phyloP scores from a whole-genome alignment of 2,888 invertebrate species.

The Meiosimyza platycephala region DNA sequence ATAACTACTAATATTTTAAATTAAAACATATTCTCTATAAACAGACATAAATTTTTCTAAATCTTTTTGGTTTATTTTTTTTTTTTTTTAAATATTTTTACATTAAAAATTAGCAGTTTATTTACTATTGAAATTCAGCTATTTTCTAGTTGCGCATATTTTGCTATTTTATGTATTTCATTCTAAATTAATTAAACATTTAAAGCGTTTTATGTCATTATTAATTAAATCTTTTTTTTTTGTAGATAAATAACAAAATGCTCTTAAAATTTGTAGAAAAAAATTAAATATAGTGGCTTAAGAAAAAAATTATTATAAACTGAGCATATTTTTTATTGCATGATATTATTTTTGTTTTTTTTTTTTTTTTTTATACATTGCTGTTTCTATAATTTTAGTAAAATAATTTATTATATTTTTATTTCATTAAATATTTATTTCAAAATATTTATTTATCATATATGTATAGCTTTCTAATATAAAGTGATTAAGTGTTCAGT shows the following conservation, averaged over 20 bases:
- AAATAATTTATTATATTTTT: no score
- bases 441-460: constrained; percentile 24
- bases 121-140: constrained; percentile 32
- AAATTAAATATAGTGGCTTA: no score
- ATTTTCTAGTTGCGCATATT: constrained; percentile 54
- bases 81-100: constrained; percentile 38
- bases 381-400: constrained; percentile 24
- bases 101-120: constrained; percentile 27
- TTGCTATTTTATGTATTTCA: constrained; percentile 36
- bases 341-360: constrained; percentile 8
- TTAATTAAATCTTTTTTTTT: constrained; percentile 28
- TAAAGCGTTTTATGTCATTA: constrained; percentile 26
- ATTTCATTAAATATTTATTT: no score
- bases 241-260: neutral
- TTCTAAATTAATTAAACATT: constrained; percentile 7
- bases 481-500: constrained; percentile 13
- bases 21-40: no score
- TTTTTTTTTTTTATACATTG: constrained; percentile 30
- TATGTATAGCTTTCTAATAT: constrained; percentile 3
- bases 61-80: constrained; percentile 47
- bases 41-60: neutral
- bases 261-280: no score
- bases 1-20: no score
- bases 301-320: no score
- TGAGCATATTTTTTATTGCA: neutral